phyloP scores from a whole-genome alignment of 2,888 invertebrate species.

The Anticlea derivata region DNA sequence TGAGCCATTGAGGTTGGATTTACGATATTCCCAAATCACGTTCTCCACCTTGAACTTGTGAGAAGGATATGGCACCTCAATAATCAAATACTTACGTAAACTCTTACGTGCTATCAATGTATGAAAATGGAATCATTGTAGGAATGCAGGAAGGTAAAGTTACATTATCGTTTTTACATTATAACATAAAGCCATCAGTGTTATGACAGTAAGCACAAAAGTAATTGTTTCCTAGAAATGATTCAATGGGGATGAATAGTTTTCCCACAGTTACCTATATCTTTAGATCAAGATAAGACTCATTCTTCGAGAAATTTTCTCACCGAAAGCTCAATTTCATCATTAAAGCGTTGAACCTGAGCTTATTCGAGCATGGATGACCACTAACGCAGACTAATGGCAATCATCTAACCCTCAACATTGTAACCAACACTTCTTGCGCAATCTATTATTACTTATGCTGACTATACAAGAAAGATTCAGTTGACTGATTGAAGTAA shows the following conservation, averaged over 20 bases:
- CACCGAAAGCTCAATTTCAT: constrained; percentile 12
- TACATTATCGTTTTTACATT: neutral
- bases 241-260: constrained; percentile 5
- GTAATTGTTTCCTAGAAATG: constrained; percentile 2
- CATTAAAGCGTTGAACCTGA: constrained; percentile 23
- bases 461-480: constrained; percentile 32
- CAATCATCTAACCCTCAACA: constrained; percentile 23
- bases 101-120: neutral
- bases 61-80: constrained; percentile 68
- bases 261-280: constrained; percentile 18
- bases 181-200: neutral
- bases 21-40: constrained; percentile 78
- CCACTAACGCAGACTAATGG: constrained; percentile 22
- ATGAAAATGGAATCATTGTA: neutral
- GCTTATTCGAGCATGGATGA: constrained; percentile 18
- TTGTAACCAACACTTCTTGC: constrained; percentile 16
- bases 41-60: constrained; percentile 75
- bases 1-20: constrained; percentile 72
- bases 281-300: constrained; percentile 6
- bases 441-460: constrained; percentile 29
- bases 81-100: constrained; percentile 25
- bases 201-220: neutral
- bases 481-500: constrained; percentile 38
- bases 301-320: constrained; percentile 4
- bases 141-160: neutral